Evolutionary conservation across 1,140 invertebrate species (phyloP).

Genomic region (Bacillus rossius): DNA sequence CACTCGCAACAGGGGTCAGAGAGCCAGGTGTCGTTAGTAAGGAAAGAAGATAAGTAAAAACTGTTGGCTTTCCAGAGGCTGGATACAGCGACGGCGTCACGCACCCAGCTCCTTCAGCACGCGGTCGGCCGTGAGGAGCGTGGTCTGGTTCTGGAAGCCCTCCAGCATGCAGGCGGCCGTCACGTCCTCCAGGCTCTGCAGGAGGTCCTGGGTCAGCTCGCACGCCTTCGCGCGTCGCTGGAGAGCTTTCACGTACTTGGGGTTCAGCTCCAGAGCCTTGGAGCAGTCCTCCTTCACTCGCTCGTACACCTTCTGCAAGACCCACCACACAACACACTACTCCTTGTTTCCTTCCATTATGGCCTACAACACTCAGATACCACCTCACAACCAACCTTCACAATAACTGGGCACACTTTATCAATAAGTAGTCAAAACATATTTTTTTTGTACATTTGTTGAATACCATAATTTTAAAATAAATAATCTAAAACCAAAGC

Average conservation of each 20-base stretch:
- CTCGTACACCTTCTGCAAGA: slow-evolving; percentile 69
- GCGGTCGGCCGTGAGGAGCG: slow-evolving; percentile 75
- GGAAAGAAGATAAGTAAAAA: too few species aligned
- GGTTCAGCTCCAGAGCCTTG: slow-evolving; percentile 78
- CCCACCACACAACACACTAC: neutral
- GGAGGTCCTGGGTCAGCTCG: slow-evolving; percentile 70
- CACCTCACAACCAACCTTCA: too few species aligned
- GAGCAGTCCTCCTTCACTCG: slow-evolving; percentile 83
- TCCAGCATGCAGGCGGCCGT: slow-evolving; percentile 89
- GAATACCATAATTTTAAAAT: too few species aligned
- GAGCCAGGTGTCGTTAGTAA: too few species aligned
- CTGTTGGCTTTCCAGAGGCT: too few species aligned
- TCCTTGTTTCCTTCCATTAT: neutral
- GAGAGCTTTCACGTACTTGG: slow-evolving; percentile 86
- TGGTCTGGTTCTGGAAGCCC: slow-evolving; percentile 73
- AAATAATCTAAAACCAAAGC: too few species aligned
- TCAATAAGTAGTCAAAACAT: too few species aligned
- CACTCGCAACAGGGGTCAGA: too few species aligned
- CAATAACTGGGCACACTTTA: too few species aligned
- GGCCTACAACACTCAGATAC: too few species aligned
- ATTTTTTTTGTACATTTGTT: too few species aligned
- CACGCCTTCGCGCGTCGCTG: slow-evolving; percentile 74
- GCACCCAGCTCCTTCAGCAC: slow-evolving; percentile 74
- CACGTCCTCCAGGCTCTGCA: slow-evolving; percentile 82
- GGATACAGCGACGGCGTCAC: too few species aligned